Percentiles rank a stretch among this genome's conserved stretches.
Evolutionary conservation across 2,888 invertebrate genomes (phyloP).

Genomic region (Myopa tessellatipennis): DNA sequence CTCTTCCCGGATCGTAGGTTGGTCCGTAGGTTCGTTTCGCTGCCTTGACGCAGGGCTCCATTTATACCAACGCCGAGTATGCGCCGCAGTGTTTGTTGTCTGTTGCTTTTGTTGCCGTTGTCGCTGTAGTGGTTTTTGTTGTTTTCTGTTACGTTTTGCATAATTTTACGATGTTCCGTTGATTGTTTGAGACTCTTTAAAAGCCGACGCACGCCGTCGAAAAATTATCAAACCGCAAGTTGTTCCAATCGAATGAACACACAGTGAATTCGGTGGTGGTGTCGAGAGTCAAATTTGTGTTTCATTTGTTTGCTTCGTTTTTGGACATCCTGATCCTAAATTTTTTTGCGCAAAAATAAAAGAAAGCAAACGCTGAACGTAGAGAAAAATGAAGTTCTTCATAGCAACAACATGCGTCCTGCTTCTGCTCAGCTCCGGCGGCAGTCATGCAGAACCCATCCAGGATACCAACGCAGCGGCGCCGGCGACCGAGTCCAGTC

Average conservation of each 20-base stretch:
- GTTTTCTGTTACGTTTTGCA: constrained; percentile 51
- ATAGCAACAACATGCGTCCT: constrained; percentile 62
- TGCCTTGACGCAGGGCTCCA: constrained; percentile 8
- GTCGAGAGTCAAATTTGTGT: constrained; percentile 1
- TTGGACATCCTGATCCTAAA: constrained; percentile 44
- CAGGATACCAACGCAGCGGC: constrained; percentile 53
- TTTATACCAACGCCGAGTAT: not conserved
- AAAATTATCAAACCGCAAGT: constrained; percentile 69
- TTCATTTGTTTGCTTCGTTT: not conserved
- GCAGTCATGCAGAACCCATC: constrained; percentile 62
- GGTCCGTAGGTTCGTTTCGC: not conserved
- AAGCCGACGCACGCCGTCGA: constrained; percentile 67
- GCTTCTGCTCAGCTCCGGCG: constrained; percentile 56
- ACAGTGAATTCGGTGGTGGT: constrained; percentile 65
- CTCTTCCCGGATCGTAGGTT: constrained; percentile 14
- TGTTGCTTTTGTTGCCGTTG: not conserved
- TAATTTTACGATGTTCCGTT: constrained; percentile 57
- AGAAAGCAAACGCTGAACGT: constrained; percentile 38
- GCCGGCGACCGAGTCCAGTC: constrained; percentile 47
- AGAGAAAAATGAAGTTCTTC: constrained; percentile 63
- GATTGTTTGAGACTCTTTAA: constrained; percentile 67
- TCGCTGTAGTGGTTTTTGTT: constrained; percentile 42
- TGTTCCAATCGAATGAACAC: constrained; percentile 69
- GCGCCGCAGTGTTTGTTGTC: not conserved
- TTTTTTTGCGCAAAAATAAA: constrained; percentile 12